Evolutionary conservation across 2,888 invertebrate species (phyloP).

Genomic region (Xylota segnis): DNA sequence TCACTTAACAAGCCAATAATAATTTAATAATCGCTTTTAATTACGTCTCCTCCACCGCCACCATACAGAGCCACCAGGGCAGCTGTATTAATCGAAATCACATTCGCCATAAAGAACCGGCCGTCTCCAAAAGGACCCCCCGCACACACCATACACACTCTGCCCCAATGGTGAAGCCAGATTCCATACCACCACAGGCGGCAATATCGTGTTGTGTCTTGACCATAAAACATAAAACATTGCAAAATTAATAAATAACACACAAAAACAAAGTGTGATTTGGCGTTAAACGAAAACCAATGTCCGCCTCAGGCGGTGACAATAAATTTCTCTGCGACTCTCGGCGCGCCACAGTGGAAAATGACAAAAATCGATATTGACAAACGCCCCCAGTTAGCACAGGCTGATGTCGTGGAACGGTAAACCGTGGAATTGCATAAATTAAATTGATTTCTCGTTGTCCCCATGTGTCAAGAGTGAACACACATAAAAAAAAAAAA

Average conservation of each 20-base stretch:
- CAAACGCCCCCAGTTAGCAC: slow-evolving; percentile 50
- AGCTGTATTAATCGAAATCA: slow-evolving; percentile 60
- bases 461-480: slow-evolving; percentile 32
- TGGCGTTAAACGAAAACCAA: slow-evolving; percentile 70
- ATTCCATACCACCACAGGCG: background rate
- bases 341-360: slow-evolving; percentile 44
- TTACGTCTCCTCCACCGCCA: slow-evolving; percentile 44
- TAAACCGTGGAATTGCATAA: slow-evolving; percentile 61
- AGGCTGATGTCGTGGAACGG: background rate
- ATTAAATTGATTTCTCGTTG: slow-evolving; percentile 73
- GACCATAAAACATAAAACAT: slow-evolving; percentile 67
- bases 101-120: slow-evolving; percentile 55
- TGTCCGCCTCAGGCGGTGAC: slow-evolving; percentile 54
- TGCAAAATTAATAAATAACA: slow-evolving; percentile 70
- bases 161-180: background rate
- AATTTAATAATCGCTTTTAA: slow-evolving; percentile 76
- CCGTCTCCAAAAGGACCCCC: slow-evolving; percentile 23
- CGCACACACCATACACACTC: too few relatives aligned
- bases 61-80: background rate
- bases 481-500: slow-evolving; percentile 36
- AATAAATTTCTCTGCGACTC: slow-evolving; percentile 57
- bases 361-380: slow-evolving; percentile 70
- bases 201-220: slow-evolving; percentile 38
- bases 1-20: slow-evolving; percentile 77
- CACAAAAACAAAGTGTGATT: slow-evolving; percentile 62